These are phyloP conservation scores for Larimichthys crocea DNA, from an alignment of 2,113 vertebrate species.

Conservation along the genomic window DNA sequence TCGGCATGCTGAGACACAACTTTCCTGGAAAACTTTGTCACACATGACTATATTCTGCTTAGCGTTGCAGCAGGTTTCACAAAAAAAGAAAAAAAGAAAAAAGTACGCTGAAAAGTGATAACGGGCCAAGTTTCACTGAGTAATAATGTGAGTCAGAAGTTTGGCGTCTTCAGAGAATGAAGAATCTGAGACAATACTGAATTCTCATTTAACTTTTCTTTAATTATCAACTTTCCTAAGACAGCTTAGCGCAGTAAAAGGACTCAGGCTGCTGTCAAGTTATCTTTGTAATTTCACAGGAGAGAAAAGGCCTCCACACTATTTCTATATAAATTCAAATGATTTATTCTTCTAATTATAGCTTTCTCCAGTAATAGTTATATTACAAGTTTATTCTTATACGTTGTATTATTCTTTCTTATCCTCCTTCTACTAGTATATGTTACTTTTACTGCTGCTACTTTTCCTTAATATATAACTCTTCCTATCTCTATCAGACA, in stretches of 20 bases:
- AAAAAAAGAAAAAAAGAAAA: no score
- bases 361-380: neutral
- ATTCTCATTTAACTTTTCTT: slow-evolving; percentile 12
- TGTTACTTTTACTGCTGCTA: neutral
- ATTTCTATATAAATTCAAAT: neutral
- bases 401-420: neutral
- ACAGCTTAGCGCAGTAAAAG: neutral
- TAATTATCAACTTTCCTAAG: slow-evolving; percentile 14
- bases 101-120: neutral
- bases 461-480: neutral
- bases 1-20: neutral
- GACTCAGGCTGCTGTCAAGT: neutral
- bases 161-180: neutral
- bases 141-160: neutral
- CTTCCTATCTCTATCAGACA: neutral
- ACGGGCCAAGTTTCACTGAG: neutral
- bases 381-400: neutral
- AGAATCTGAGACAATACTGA: slow-evolving; percentile 3
- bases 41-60: neutral
- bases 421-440: neutral
- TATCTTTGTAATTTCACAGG: slow-evolving; percentile 2
- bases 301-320: neutral
- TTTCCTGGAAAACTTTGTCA: neutral
- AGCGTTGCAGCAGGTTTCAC: neutral
- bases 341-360: neutral